Conservation (phyloP, 2,113 vertebrate genomes). For the Jaculus jaculus region DNA sequence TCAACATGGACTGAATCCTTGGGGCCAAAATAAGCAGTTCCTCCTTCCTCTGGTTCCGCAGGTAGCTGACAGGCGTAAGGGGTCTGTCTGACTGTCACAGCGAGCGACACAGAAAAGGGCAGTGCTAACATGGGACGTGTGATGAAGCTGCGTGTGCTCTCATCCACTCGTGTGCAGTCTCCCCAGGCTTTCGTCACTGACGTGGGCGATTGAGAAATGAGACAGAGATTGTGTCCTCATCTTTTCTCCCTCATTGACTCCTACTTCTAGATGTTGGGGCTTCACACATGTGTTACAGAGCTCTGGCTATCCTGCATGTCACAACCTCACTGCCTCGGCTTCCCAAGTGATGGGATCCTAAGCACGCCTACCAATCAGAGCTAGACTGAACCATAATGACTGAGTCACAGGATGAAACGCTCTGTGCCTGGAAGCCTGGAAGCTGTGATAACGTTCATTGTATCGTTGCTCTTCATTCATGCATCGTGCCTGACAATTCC, state of each 20-base stretch:
- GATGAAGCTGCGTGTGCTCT: background rate
- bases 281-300: background rate
- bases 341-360: background rate
- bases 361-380: background rate
- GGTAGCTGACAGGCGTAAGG: background rate
- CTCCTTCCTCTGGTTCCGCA: background rate
- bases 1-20: background rate
- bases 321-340: no score
- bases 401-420: background rate
- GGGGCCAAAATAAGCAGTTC: background rate
- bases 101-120: background rate
- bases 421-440: background rate
- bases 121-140: background rate
- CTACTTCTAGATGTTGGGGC: background rate
- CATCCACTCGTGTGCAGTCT: background rate
- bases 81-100: background rate
- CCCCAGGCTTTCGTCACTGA: background rate
- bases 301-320: background rate
- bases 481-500: background rate
- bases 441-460: background rate
- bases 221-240: background rate
- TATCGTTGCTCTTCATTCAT: background rate
- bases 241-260: background rate
- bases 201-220: background rate
- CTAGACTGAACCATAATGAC: background rate